phyloP scores from a whole-genome alignment of 2,888 invertebrate genomes.

The Aphidoletes aphidimyza region DNA sequence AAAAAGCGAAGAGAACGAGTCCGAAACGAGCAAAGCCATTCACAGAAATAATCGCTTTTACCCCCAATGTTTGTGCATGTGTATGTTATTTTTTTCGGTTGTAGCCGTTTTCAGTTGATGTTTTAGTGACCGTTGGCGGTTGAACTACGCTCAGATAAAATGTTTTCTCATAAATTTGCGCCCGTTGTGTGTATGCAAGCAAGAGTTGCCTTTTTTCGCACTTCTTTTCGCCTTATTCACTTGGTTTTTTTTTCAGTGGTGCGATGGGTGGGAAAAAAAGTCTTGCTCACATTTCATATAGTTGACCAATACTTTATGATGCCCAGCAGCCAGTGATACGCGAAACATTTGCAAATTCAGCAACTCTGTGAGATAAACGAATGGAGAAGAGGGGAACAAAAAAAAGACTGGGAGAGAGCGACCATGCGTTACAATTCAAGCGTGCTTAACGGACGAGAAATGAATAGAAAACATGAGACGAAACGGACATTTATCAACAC shows the following conservation, averaged over 20 bases:
- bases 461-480: too few species aligned
- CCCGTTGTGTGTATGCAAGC: conserved; percentile 15
- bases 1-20: background rate
- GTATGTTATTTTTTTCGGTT: background rate
- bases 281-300: conserved; percentile 26
- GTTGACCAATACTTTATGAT: conserved; percentile 43
- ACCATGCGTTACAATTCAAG: background rate
- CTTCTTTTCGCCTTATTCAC: conserved; percentile 35
- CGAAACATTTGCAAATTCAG: conserved; percentile 44
- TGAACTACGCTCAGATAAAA: conserved; percentile 53
- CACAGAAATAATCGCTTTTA: conserved; percentile 44
- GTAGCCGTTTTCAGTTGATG: conserved; percentile 30
- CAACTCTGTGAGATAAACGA: background rate
- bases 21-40: conserved; percentile 10
- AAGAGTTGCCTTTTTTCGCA: conserved; percentile 14
- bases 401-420: background rate
- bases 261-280: background rate
- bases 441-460: background rate
- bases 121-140: conserved; percentile 54
- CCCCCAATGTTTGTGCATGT: conserved; percentile 1
- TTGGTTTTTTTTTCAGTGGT: background rate
- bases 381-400: background rate
- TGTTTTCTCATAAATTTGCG: conserved; percentile 52
- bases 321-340: conserved; percentile 36
- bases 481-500: too few species aligned